Percentiles rank a stretch among this genome's conserved stretches.
phyloP scores from a whole-genome alignment of 2,113 vertebrate genomes.

The Leucopternis melanops region DNA sequence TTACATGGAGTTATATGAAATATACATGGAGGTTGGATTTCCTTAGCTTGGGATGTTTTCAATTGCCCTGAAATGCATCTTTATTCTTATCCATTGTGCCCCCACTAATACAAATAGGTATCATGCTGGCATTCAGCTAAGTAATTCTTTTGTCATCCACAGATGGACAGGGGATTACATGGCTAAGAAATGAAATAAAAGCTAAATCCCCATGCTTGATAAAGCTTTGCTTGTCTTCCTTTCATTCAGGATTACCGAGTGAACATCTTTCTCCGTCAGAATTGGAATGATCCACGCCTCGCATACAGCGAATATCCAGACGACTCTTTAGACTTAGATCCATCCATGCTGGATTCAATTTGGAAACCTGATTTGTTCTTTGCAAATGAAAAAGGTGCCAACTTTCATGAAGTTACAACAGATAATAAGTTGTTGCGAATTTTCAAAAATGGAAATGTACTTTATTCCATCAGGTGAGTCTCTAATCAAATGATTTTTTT shows the following conservation, averaged over 20 bases:
- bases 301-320: conserved; percentile 96
- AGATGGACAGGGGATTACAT: conserved; percentile 39
- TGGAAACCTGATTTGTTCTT: conserved; percentile 99
- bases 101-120: conserved; percentile 17
- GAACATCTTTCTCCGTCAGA: conserved; percentile 97
- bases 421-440: conserved; percentile 95
- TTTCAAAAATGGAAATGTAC: conserved; percentile 96
- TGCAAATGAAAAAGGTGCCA: conserved; percentile 96
- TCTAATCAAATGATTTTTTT: not conserved
- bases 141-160: conserved; percentile 45
- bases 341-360: conserved; percentile 96
- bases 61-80: not conserved
- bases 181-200: conserved; percentile 49
- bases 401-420: conserved; percentile 97
- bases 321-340: conserved; percentile 94
- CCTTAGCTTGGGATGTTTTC: not conserved
- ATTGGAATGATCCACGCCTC: conserved; percentile 94
- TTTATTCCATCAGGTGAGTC: conserved; percentile 92
- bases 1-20: not conserved
- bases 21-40: not conserved
- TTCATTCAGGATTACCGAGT: conserved; percentile 88
- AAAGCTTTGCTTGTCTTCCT: conserved; percentile 35
- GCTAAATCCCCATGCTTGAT: conserved; percentile 7
- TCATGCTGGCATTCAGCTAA: conserved; percentile 9
- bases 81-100: not conserved